Percentiles rank a stretch among this genome's conserved stretches.
phyloP scores from a whole-genome alignment of 2,797 vertebrate genomes.

The Esox masquinongy region DNA sequence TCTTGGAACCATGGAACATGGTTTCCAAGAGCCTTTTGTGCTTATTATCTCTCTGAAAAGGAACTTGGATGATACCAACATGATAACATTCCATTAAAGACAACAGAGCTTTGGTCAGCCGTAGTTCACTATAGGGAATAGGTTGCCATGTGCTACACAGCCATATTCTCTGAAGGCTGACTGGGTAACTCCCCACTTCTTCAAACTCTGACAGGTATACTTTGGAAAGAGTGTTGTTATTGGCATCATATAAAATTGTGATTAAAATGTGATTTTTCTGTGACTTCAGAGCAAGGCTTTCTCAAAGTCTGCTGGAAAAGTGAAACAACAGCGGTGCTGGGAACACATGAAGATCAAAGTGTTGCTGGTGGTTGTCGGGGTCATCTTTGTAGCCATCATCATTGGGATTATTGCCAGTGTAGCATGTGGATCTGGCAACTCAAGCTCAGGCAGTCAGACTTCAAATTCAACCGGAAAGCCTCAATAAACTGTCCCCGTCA shows the following conservation, averaged over 20 bases:
- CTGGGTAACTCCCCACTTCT: not conserved
- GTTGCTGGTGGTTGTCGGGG: slow-evolving; percentile 41
- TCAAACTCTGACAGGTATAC: not conserved
- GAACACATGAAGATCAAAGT: slow-evolving; percentile 70
- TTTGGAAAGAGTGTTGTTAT: not conserved
- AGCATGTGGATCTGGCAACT: not conserved
- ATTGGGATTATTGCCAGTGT: slow-evolving; percentile 50
- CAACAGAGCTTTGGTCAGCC: not conserved
- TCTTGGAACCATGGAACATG: slow-evolving; percentile 13
- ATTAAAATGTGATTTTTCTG: slow-evolving; percentile 16
- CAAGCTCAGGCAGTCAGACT: not conserved
- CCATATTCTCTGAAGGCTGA: slow-evolving; percentile 5
- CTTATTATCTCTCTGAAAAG: not conserved
- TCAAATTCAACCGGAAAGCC: not conserved
- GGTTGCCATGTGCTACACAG: not conserved
- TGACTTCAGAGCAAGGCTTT: slow-evolving; percentile 68
- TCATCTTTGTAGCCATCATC: slow-evolving; percentile 28
- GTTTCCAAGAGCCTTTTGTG: not conserved
- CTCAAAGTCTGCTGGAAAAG: slow-evolving; percentile 63
- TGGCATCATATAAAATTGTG: not conserved
- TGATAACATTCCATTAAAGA: not conserved
- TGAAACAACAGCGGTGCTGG: slow-evolving; percentile 67
- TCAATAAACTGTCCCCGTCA: not conserved
- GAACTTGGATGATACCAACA: not conserved
- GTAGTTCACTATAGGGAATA: not conserved